A percentile compares a stretch with the other conserved stretches of the same genome.
phyloP scores from a whole-genome alignment of 1,140 invertebrate genomes.

The Lepidurus packardi region DNA sequence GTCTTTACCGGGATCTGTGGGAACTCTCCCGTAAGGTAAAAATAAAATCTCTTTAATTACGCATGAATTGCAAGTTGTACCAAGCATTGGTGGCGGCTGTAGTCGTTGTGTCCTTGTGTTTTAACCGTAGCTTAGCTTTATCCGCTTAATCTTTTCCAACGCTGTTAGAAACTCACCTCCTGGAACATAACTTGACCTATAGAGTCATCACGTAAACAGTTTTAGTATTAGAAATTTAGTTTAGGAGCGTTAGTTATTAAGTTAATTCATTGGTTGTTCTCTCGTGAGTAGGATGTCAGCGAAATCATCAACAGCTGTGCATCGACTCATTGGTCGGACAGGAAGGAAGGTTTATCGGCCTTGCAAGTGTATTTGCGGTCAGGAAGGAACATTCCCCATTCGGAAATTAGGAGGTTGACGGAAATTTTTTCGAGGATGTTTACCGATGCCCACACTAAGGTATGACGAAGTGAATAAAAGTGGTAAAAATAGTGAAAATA shows the following conservation, averaged over 20 bases:
- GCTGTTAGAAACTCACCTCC: too few relatives aligned
- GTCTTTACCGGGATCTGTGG: constrained; percentile 61
- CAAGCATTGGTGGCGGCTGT: too few relatives aligned
- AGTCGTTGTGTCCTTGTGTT: too few relatives aligned
- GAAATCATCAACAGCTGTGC: constrained; percentile 82
- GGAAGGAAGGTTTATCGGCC: constrained; percentile 83
- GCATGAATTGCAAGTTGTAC: too few relatives aligned
- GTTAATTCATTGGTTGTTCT: constrained; percentile 34
- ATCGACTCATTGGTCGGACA: constrained; percentile 81
- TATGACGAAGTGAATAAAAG: constrained; percentile 38
- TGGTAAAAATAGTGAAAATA: constrained; percentile 7
- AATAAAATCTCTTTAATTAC: constrained; percentile 34
- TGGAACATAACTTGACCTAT: too few relatives aligned
- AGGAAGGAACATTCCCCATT: constrained; percentile 59
- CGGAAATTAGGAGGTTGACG: constrained; percentile 71
- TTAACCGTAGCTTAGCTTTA: too few relatives aligned
- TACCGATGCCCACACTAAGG: constrained; percentile 93
- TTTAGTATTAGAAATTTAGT: too few relatives aligned
- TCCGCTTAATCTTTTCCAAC: too few relatives aligned
- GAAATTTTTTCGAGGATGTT: constrained; percentile 95
- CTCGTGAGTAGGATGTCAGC: constrained; percentile 62
- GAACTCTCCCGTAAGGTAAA: constrained; percentile 55
- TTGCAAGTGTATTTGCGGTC: constrained; percentile 67
- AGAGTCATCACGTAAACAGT: too few relatives aligned
- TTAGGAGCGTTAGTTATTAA: neutral